Evolutionary conservation across 2,113 vertebrate species (phyloP), one percentile per base, ranked within the genome.

Genomic region (Himantopus leucocephalus): DNA sequence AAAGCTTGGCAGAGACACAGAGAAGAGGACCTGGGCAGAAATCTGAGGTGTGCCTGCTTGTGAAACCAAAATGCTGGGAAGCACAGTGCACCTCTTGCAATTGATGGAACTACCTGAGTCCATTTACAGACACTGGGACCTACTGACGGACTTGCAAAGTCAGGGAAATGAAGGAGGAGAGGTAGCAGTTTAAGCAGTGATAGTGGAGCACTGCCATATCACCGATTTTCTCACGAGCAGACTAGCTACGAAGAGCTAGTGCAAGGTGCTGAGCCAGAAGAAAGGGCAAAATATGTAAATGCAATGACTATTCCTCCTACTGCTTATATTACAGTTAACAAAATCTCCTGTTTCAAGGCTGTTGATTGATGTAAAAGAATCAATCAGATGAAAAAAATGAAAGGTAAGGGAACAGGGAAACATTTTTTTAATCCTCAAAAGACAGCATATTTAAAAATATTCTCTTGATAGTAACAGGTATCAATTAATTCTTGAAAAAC

Each of bases 41-140:
- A 59, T 76, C 12, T 82, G 24, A 30, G 18, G 7, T 56, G n/a
- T 39, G 20, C 4, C 15, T 37, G n/a, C 56, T 59, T 23, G 13
- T 73, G 52, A 80, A 84, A 90, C 2, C 6, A n/a, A 66, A 64
- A 29, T 18, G 2, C 4, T 73, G 37, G 32, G n/a, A 91, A 79
- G 15, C 6, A 62, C 8, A 52, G 8, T 0, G 1, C 9, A 35
- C 2, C 7, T 62, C 24, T 63, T 59, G 29, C 29, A 16, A 9
- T 24, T 67, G 22, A 20, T 55, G 23, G 29, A 74, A 63, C 23
- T 34, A 47, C 27, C 23, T 59, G 29, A 85, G 29, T 6, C 26
- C 7, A 4, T 63, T 71, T 43, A 32, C 14, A n/a, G 19, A 41
- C 41, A 32, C n/a, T 60, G 32, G 13, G 7, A 63, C 7, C 7